A percentile compares a stretch with the other conserved stretches of the same genome.
Conservation (phyloP, 1,140 invertebrate species). For the Tyrophagus putrescentiae region DNA sequence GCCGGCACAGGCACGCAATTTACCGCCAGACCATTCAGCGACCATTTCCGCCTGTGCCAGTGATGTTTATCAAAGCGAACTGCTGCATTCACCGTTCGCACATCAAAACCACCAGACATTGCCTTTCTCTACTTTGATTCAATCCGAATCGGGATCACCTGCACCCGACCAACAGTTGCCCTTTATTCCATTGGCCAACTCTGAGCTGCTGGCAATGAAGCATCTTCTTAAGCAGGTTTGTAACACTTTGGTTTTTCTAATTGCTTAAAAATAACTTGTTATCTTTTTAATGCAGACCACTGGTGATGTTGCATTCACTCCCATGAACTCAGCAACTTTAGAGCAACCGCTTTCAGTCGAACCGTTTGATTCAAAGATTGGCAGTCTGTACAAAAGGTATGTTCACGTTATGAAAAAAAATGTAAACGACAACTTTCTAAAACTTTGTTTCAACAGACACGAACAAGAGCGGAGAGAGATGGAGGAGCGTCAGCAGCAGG, state of each 20-base stretch:
- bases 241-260: no score
- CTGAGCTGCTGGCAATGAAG: neutral
- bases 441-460: conserved; percentile 15
- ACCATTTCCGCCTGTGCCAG: neutral
- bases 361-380: neutral
- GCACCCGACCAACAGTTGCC: neutral
- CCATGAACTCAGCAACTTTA: neutral
- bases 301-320: no score
- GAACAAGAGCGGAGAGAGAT: conserved; percentile 6
- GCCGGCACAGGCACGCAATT: neutral
- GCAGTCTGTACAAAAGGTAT: neutral
- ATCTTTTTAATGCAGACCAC: no score
- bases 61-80: neutral
- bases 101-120: neutral
- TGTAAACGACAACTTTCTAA: neutral
- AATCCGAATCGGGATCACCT: no score
- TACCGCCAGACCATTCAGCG: neutral
- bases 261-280: no score
- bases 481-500: conserved; percentile 7
- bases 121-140: neutral
- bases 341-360: neutral
- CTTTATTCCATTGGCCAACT: neutral
- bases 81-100: conserved; percentile 11
- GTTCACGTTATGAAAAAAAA: neutral
- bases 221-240: neutral